Conservation (phyloP, 2,797 vertebrate genomes). For the Pseudochromis fuscus region DNA sequence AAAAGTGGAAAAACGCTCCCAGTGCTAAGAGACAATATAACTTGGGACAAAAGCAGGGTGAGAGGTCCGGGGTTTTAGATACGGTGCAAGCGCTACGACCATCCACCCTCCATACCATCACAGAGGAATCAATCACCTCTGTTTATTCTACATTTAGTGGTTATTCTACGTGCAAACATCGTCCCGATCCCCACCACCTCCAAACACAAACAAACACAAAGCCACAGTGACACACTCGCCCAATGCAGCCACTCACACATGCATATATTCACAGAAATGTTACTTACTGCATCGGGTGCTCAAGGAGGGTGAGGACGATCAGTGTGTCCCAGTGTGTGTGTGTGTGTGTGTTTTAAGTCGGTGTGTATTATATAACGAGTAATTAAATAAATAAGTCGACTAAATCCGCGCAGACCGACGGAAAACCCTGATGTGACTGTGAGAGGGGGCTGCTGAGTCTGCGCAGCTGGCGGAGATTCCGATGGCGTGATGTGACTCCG, state of each 20-base stretch:
- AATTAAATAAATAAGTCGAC: slow-evolving; percentile 77
- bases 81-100: neutral
- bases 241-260: slow-evolving; percentile 3
- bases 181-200: slow-evolving; percentile 12
- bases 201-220: slow-evolving; percentile 66
- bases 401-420: slow-evolving; percentile 68
- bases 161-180: too few relatives aligned
- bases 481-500: slow-evolving; percentile 70
- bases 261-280: slow-evolving; percentile 26
- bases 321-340: slow-evolving; percentile 8
- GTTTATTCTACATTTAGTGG: too few relatives aligned
- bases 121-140: neutral
- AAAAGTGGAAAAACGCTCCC: neutral
- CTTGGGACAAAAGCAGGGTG: slow-evolving; percentile 12
- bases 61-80: slow-evolving; percentile 28
- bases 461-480: slow-evolving; percentile 81
- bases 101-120: neutral
- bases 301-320: slow-evolving; percentile 37
- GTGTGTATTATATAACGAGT: slow-evolving; percentile 71
- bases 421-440: slow-evolving; percentile 75
- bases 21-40: slow-evolving; percentile 8
- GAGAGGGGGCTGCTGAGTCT: slow-evolving; percentile 58
- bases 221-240: slow-evolving; percentile 26
- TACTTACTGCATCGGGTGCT: slow-evolving; percentile 72
- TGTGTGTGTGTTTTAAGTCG: slow-evolving; percentile 28